Evolutionary conservation across 2,888 invertebrate species (phyloP), one percentile per base, ranked within the genome.

Genomic region (Torymus auratus): DNA sequence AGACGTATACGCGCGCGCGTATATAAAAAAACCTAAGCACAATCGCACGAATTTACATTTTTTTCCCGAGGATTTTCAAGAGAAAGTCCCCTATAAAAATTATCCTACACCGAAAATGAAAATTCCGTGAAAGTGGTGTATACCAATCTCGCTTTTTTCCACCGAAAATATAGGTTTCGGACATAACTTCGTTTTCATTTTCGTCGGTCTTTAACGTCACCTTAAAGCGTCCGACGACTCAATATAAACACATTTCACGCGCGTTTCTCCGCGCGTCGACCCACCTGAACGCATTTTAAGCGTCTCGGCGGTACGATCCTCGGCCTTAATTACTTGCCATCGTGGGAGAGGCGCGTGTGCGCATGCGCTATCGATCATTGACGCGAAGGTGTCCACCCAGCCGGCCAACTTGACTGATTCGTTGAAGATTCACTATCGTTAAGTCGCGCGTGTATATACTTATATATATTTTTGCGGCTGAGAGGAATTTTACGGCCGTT

Each of bases 281-380:
- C 41, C 7, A 70, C 70, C 56, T 55, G 70, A 64, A 15, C 58
- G 50, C 56, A 13, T 64, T 55, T 77, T 50, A 70, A 58, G 55
- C 60, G 80, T 67, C 65, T 4, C 53, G 14, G 69, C 61, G 10
- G 53, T 52, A 20, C 20, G 58, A 61, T 73, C 52, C 82, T 74
- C 83, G 74, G 64, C 82, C 85, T 85, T 85, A 84, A 85, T 85
- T 83, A 83, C 83, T 82, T 5, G 53, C 62, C 55, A 52, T 41
- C 68, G 77, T 76, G 80, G 50, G 73, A 78, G 50, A 68, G 78
- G 20, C 61, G 58, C 70, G 41, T 61, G 20, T 60, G 58, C 70
- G 41, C 68, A 55, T 58, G 71, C 55, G 73, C 62, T 73, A 84
- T 84, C 83, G 84, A 85, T 84, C 83, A 83, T 65, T 73, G 80